phyloP scores from a whole-genome alignment of 2,797 vertebrate species.

The Betta splendens region DNA sequence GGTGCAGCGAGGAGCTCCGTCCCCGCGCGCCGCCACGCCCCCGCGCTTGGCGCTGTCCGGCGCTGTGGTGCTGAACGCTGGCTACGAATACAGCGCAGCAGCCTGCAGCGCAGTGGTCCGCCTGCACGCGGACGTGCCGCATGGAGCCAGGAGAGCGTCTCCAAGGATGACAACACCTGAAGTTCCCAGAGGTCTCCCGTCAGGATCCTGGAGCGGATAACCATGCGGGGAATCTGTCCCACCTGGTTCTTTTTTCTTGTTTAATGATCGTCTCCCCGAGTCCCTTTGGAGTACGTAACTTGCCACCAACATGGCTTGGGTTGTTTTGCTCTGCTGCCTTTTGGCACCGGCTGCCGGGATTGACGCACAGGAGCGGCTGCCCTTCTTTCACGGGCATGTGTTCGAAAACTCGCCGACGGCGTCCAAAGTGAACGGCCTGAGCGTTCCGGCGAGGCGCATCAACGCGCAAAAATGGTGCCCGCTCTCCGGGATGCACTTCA shows the following conservation, averaged over 20 bases:
- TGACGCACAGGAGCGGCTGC: conserved; percentile 65
- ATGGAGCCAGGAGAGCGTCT: conserved; percentile 41
- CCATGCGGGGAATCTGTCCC: conserved; percentile 46
- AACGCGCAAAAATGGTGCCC: conserved; percentile 85
- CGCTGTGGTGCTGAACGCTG: conserved; percentile 71
- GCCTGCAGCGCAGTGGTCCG: conserved; percentile 65
- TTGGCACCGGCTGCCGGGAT: conserved; percentile 70
- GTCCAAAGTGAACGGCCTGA: conserved; percentile 86
- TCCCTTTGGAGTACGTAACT: conserved; percentile 62
- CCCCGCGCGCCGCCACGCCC: conserved; percentile 70
- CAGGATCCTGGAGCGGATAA: conserved; percentile 49
- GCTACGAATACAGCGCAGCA: conserved; percentile 47
- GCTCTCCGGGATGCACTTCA: conserved; percentile 78
- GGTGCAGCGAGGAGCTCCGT: conserved; percentile 63
- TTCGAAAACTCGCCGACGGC: conserved; percentile 87
- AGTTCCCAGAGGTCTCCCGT: conserved; percentile 55
- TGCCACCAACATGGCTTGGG: conserved; percentile 75
- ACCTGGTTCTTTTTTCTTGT: conserved; percentile 47
- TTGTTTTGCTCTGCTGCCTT: conserved; percentile 71
- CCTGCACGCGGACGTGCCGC: conserved; percentile 49
- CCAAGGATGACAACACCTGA: conserved; percentile 50
- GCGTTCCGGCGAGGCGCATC: conserved; percentile 84
- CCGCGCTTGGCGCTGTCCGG: conserved; percentile 76
- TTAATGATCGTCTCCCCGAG: conserved; percentile 45
- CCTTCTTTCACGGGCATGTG: conserved; percentile 86